Base-by-base conservation (phyloP, 1,140 invertebrate genomes). In the Nebria ingens region DNA sequence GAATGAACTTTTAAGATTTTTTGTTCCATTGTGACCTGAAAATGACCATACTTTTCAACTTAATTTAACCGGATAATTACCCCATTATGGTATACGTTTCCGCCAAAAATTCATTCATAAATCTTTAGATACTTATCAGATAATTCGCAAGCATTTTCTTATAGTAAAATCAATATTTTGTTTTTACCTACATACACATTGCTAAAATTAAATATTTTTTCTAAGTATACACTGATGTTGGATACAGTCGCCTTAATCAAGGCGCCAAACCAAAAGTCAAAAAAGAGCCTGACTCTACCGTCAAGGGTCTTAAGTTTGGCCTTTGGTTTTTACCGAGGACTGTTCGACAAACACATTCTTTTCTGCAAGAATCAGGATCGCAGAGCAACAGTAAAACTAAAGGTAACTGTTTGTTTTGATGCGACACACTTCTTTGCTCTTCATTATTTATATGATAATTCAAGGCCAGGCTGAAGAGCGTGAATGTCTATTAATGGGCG, bases 401-500 rank as follows among this genome's bases (percentile, higher is more conserved):
- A 45, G 40, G 40, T 45, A 45, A 34, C 6, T 34, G 25, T 34
- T 34, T 34, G 25, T n/a, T 34, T 34, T 34, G n/a, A 34, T 34
- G 25, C n/a, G n/a, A n/a, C n/a, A n/a, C n/a, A n/a, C n/a, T 34
- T 34, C n/a, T n/a, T 34, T 34, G 6, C n/a, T n/a, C 25, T 34
- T 34, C 6, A 34, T 34, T n/a, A 9, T 34, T 34, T n/a, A 9
- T 34, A 9, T 34, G 25, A 34, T 34, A 9, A 9, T 34, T 34
- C 70, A 69, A 15, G 40, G 40, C 3, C 40, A 45, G 17, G 9
- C 40, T 9, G 74, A 76, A 61, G 74, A 76, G 56, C 64, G 73
- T 2, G 76, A 77, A 63, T 77, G 74, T 61, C 68, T 77, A 29
- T 66, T 78, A 1, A 64, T 77, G 2, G 75, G 76, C 56, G 74